Base-by-base conservation (phyloP, 92 coral and sea anemone species). In the Epizoanthus illoricatus region DNA sequence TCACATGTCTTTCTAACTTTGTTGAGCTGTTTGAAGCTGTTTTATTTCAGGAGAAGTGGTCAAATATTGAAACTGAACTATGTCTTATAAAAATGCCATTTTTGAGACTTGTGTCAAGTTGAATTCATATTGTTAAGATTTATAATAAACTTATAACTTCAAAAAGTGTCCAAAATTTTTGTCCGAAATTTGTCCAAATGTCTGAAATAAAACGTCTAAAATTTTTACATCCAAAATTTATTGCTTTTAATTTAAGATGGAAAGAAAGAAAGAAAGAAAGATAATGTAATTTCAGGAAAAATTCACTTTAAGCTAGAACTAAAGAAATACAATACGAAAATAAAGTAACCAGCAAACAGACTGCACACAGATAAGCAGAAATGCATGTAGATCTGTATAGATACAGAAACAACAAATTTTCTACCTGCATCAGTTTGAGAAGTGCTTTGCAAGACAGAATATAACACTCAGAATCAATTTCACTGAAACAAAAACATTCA, bases 341-440 rank as follows among this genome's bases (percentile, higher is more conserved):
- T 18, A 65, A 80, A 9, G 16, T 33, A 8, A 13, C 16, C 5
- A 3, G 58, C 20, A 60, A 33, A 40, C 54, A 2, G 45, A 40
- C 47, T 56, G 20, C 3, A 15, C 1, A n/a, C 54, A 69, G 67
- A 33, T 5, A 59, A 0, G 3, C 10, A 69, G 45, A 13, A 20
- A 49, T 15, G 23, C 45, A 4, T 39, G 73, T 20, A 23, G 16
- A 6, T 49, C 12, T 13, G 8, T 5, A 56, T 1, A 57, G 56
- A 21, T 40, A 68, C 56, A 62, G 2, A 10, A 24, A 16, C 33
- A 24, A n/a, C 20, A 15, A 24, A 33, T 18, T 64, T 39, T n/a
- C 76, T 79, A 96, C 98, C 94, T 93, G 97, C 66, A 96, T 88
- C 67, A 96, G 92, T 65, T 85, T 88, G 2, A 96, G 91, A 52